Conservation (phyloP, 2,797 vertebrate species). For the Prionace glauca region DNA sequence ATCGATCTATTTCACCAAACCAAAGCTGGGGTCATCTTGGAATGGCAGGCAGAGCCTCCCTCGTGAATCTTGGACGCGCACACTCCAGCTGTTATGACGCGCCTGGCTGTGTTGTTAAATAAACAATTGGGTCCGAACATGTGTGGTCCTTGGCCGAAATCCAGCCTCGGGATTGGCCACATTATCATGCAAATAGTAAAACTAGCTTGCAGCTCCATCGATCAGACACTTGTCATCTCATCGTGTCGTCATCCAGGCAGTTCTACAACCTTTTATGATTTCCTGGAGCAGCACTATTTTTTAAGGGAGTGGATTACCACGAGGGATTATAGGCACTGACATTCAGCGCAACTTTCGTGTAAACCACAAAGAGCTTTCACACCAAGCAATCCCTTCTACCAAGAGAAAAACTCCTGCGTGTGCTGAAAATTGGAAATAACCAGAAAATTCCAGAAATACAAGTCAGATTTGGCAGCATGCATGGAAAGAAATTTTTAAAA, state of each 20-base stretch:
- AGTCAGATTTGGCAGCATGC: background rate
- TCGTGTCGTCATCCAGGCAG: background rate
- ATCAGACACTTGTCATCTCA: constrained; percentile 20
- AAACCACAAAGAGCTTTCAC: background rate
- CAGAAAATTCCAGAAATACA: background rate
- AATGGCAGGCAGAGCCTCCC: background rate
- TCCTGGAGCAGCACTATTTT: background rate
- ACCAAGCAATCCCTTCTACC: background rate
- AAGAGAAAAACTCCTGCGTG: background rate
- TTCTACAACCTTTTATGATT: background rate
- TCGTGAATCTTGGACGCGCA: background rate
- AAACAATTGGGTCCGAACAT: background rate
- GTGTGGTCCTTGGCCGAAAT: background rate
- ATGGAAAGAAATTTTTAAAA: background rate
- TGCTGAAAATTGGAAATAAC: background rate
- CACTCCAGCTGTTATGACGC: too few species aligned
- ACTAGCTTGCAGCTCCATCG: background rate
- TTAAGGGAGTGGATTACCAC: background rate
- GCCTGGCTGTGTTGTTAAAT: background rate
- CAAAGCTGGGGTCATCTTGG: background rate
- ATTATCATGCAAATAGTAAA: background rate
- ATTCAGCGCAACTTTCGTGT: background rate
- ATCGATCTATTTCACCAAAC: background rate
- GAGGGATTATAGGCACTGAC: background rate
- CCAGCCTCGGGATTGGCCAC: background rate